These are phyloP conservation scores for Hystrix cristata DNA, from an alignment of 2,113 vertebrate genomes.

Conservation along the genomic window DNA sequence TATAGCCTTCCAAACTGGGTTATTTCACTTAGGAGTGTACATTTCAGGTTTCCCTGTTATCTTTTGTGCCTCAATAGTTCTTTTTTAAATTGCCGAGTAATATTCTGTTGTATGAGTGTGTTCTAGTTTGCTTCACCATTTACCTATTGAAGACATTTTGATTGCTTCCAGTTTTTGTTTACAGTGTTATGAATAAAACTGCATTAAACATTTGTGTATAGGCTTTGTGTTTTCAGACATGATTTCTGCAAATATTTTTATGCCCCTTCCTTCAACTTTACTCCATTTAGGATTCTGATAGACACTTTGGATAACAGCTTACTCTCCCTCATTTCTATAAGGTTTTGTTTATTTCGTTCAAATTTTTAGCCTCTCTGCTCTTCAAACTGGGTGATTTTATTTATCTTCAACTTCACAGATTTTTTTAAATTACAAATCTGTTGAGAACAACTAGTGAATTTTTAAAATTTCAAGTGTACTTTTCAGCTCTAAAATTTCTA, in stretches of 20 bases:
- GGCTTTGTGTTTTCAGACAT: conserved; percentile 25
- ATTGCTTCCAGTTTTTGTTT: neutral
- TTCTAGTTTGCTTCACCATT: neutral
- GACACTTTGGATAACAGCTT: neutral
- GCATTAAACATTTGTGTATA: neutral
- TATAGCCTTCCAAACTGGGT: neutral
- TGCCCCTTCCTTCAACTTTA: neutral
- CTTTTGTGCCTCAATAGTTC: neutral
- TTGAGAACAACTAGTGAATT: neutral
- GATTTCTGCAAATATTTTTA: conserved; percentile 19
- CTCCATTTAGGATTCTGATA: neutral
- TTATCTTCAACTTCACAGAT: neutral
- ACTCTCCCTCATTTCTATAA: neutral
- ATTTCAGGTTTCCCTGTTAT: neutral
- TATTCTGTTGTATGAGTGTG: neutral
- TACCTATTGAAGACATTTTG: neutral
- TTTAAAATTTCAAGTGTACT: neutral
- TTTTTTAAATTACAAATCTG: neutral
- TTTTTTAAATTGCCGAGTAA: neutral
- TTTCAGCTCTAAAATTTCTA: conserved; percentile 41
- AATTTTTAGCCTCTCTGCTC: neutral
- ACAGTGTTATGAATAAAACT: neutral
- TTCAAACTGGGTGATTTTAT: conserved; percentile 21
- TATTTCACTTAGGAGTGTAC: neutral
- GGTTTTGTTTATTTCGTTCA: neutral